Base-by-base conservation (phyloP, 2,888 invertebrate genomes). In the Oscheius sp. region DNA sequence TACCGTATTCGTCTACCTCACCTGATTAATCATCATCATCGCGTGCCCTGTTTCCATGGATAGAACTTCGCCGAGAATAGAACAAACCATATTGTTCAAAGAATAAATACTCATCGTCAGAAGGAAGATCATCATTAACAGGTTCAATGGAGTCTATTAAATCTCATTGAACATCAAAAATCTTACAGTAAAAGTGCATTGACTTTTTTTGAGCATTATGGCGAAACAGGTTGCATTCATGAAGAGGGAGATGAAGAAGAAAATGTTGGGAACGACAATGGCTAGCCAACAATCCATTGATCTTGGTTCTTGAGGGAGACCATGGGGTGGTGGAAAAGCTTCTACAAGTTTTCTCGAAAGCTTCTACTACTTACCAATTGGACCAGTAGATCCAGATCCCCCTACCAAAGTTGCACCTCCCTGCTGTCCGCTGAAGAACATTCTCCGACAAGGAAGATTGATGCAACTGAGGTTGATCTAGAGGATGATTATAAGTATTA, bases 101-200 rank as follows among this genome's bases (percentile, higher is more conserved):
- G 28, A 41, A 12, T 26, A 41, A n/a, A 44, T 26, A n/a, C 26
- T 28, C 59, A 59, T 59, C 17, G 59, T 44, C 1, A 44, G 26
- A 12, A 59, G 41, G 14, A 59, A 41, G 17, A 41, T 44, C 59
- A 59, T 59, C 44, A 59, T 59, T 4, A 59, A 30, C n/a, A 59
- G 30, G 28, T 59, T 59, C 20, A 44, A 30, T 6, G 59, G 41
- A 22, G 41, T 59, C 56, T 56, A 14, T 33, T 36, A 8, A 5
- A 17, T 41, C 41, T 6, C 6, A 3, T 17, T 36, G 20, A 41
- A 41, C n/a, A 24, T 26, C 6, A n/a, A 20, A 26, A 50, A 26
- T 28, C 56, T 20, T 33, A 56, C 56, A 14, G 59, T 59, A 17
- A 59, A 59, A 8, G 59, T 59, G 44, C 59, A 59, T 17, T 26